Evolutionary conservation across 2,113 vertebrate genomes (phyloP).

Genomic region (Psephotus haematonotus): DNA sequence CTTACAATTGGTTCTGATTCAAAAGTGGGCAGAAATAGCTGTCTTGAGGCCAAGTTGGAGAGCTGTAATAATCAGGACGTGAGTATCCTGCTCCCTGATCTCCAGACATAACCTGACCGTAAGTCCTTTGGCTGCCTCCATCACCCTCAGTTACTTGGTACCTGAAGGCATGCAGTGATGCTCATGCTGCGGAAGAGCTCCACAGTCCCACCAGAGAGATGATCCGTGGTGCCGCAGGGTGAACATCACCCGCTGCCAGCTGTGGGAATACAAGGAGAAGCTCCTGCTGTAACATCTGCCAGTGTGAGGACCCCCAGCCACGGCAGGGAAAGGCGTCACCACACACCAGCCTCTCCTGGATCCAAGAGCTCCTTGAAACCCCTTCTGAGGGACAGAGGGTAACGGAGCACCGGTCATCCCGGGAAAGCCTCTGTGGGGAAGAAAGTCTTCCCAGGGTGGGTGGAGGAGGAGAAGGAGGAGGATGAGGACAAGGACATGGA

Average conservation of each 20-base stretch:
- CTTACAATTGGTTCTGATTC: not conserved
- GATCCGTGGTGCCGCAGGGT: no score
- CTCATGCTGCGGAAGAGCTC: no score
- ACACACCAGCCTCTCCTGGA: not conserved
- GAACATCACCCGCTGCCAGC: not conserved
- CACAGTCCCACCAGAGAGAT: not conserved
- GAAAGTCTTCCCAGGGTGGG: not conserved
- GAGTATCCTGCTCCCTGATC: not conserved
- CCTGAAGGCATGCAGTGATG: rapidly evolving
- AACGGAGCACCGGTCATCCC: not conserved
- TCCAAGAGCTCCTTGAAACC: not conserved
- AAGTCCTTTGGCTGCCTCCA: not conserved
- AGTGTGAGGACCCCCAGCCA: not conserved
- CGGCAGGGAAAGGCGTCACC: no score
- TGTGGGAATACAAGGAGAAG: not conserved
- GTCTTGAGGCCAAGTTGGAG: not conserved
- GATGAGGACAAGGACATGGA: conserved; percentile 48
- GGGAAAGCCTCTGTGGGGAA: not conserved
- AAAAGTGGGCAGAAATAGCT: not conserved
- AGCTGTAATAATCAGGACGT: not conserved
- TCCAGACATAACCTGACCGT: not conserved
- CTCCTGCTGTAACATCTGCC: not conserved
- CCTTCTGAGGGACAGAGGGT: not conserved
- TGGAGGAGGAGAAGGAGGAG: not conserved
- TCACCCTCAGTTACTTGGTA: not conserved